phyloP scores from a whole-genome alignment of 2,113 vertebrate genomes.

The Tachycineta bicolor region DNA sequence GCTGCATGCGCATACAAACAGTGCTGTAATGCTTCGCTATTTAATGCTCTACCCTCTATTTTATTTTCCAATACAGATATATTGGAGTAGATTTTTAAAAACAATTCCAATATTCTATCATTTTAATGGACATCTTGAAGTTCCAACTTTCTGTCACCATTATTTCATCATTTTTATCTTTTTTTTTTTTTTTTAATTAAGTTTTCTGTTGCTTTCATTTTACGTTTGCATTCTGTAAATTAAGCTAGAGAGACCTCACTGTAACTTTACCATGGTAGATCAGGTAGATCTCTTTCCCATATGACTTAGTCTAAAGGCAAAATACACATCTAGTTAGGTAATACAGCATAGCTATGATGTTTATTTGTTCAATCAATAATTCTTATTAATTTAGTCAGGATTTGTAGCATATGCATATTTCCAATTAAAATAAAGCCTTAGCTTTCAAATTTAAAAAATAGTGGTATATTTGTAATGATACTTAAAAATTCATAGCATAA shows the following conservation, averaged over 20 bases:
- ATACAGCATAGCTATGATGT: background rate
- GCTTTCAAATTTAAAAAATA: slow-evolving; percentile 17
- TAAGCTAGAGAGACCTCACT: background rate
- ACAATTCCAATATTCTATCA: background rate
- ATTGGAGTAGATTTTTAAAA: background rate
- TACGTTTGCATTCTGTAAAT: background rate
- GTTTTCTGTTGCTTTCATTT: slow-evolving; percentile 1
- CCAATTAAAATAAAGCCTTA: slow-evolving; percentile 2
- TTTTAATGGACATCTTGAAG: background rate
- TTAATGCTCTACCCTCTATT: background rate
- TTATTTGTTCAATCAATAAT: background rate
- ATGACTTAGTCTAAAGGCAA: background rate
- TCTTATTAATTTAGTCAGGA: background rate
- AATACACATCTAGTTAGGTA: background rate
- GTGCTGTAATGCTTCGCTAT: slow-evolving; percentile 1
- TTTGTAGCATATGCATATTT: background rate
- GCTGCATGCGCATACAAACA: slow-evolving; percentile 29
- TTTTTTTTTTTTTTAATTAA: background rate
- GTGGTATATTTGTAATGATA: slow-evolving; percentile 12
- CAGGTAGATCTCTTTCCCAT: background rate
- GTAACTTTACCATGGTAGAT: background rate
- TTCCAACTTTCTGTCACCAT: slow-evolving; percentile 6
- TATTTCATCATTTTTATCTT: background rate
- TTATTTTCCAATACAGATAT: slow-evolving; percentile 19
- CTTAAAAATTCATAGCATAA: slow-evolving; percentile 22